These are phyloP conservation scores for Heliocidaris erythrogramma DNA, from an alignment of 35 echinoderm and acorn worm genomes.

Conservation along the genomic window DNA sequence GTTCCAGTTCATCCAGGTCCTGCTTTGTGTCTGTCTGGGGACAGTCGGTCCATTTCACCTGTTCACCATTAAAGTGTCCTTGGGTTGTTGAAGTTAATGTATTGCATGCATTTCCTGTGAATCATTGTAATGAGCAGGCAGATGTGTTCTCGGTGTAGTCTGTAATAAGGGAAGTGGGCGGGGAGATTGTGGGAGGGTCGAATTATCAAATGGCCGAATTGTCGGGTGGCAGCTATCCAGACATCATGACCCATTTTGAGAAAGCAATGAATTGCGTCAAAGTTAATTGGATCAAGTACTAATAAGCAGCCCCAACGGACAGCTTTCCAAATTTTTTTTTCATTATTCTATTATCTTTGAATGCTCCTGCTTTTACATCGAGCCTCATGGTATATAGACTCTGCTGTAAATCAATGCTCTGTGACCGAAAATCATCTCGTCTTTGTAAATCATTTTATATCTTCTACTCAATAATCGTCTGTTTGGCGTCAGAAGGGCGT, in stretches of 20 bases:
- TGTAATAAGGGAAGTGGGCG: background rate
- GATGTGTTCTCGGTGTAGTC: background rate
- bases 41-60: background rate
- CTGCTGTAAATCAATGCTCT: background rate
- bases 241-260: background rate
- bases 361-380: background rate
- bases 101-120: background rate
- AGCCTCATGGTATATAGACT: background rate
- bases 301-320: background rate
- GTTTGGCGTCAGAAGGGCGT: too few relatives aligned
- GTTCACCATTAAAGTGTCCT: background rate
- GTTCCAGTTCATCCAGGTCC: background rate
- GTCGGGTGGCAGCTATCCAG: background rate
- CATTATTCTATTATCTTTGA: background rate
- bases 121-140: background rate
- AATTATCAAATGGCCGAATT: background rate
- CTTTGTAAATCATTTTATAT: background rate
- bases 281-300: slow-evolving; percentile 10
- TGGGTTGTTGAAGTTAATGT: slow-evolving; percentile 11
- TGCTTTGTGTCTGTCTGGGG: background rate
- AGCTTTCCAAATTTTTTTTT: background rate
- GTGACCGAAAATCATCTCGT: background rate
- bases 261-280: background rate
- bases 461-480: too few relatives aligned
- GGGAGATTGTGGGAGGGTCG: background rate